phyloP scores from a whole-genome alignment of 2,113 vertebrate genomes.

The Choloepus hoffmanni region DNA sequence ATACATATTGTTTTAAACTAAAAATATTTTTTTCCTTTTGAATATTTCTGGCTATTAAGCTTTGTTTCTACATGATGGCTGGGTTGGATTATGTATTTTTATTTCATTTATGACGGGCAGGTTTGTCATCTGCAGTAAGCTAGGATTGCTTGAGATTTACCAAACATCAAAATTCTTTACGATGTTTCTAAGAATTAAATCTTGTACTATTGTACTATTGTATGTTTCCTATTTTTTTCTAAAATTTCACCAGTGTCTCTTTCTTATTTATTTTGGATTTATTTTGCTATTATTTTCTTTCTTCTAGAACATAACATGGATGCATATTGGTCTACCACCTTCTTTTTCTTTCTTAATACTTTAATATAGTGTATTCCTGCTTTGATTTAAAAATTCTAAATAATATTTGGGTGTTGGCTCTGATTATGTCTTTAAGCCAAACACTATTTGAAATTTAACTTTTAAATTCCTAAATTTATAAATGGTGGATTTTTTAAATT shows the following conservation, averaged over 20 bases:
- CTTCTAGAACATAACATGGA: too few relatives aligned
- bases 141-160: background rate
- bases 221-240: background rate
- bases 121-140: too few relatives aligned
- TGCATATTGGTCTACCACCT: fast-evolving
- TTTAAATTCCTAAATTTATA: background rate
- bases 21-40: background rate
- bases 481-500: background rate
- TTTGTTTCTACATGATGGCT: too few relatives aligned
- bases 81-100: fast-evolving
- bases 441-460: background rate
- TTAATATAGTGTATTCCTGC: too few relatives aligned
- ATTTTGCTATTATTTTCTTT: background rate
- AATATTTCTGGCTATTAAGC: too few relatives aligned
- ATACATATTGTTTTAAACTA: background rate
- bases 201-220: too few relatives aligned
- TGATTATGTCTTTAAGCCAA: background rate
- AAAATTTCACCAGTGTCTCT: background rate
- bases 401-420: fast-evolving
- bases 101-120: fast-evolving
- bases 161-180: background rate
- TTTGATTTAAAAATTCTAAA: too few relatives aligned
- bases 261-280: background rate
- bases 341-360: background rate
- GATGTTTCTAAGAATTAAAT: too few relatives aligned